Percentiles rank a stretch among this genome's conserved stretches.
phyloP scores from a whole-genome alignment of 2,797 vertebrate species.

The Gambusia yucatana region DNA sequence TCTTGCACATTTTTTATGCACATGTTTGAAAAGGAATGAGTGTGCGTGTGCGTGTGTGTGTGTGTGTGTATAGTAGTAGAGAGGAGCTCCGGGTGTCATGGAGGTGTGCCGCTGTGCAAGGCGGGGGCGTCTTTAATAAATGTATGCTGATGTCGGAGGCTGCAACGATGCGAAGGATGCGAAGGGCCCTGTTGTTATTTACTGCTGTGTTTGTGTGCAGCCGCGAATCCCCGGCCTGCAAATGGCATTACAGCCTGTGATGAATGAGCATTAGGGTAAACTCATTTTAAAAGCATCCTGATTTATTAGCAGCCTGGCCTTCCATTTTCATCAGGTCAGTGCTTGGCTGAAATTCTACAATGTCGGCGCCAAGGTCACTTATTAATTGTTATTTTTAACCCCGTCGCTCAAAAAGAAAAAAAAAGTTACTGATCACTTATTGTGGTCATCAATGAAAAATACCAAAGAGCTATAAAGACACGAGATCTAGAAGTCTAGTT shows the following conservation, averaged over 20 bases:
- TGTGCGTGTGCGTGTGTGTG: conserved; percentile 30
- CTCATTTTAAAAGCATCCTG: conserved; percentile 99
- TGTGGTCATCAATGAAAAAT: conserved; percentile 77
- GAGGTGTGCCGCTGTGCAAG: conserved; percentile 68
- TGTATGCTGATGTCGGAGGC: conserved; percentile 92
- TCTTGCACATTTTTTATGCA: conserved; percentile 65
- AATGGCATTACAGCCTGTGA: conserved; percentile 98
- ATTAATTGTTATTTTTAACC: conserved; percentile 83
- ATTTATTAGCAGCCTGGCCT: conserved; percentile 97
- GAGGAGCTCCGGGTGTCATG: conserved; percentile 71
- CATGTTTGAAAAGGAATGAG: conserved; percentile 51
- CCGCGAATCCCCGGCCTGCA: conserved; percentile 91
- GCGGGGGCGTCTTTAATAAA: conserved; percentile 92
- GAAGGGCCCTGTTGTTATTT: conserved; percentile 95
- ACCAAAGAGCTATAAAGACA: conserved; percentile 51
- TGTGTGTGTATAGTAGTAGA: conserved; percentile 28
- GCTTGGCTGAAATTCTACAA: conserved; percentile 98
- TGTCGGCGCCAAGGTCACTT: conserved; percentile 99
- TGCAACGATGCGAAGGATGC: conserved; percentile 88
- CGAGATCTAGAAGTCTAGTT: conserved; percentile 16
- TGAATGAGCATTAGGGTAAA: conserved; percentile 99
- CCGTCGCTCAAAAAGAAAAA: conserved; percentile 47
- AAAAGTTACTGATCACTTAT: conserved; percentile 85
- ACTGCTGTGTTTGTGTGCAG: conserved; percentile 97
- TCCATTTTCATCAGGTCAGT: conserved; percentile 99